Conservation (phyloP, 1,140 invertebrate species). For the Panonychus citri region DNA sequence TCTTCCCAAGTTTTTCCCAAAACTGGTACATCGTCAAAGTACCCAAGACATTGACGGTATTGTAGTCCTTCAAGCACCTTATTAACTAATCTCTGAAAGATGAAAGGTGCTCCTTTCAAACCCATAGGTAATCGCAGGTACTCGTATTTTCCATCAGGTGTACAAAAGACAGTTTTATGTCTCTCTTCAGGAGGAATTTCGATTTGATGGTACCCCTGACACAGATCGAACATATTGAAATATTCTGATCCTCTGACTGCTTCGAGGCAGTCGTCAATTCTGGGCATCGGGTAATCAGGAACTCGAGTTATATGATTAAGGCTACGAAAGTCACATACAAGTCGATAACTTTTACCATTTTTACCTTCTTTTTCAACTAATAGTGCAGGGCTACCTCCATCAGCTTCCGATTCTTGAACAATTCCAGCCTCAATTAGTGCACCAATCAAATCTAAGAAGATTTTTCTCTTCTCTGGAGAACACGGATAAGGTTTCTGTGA, state of each 20-base stretch:
- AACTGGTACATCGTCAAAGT: slow-evolving; percentile 16
- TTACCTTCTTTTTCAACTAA: too few relatives aligned
- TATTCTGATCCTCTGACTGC: not conserved
- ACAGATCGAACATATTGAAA: slow-evolving; percentile 9
- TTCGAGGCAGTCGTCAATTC: slow-evolving; percentile 10
- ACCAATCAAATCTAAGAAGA: too few relatives aligned
- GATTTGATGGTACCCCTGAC: slow-evolving; percentile 27
- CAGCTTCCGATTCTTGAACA: too few relatives aligned
- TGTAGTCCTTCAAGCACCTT: slow-evolving; percentile 5
- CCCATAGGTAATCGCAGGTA: slow-evolving; percentile 17
- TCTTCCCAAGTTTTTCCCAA: slow-evolving; percentile 11
- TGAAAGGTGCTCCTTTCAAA: slow-evolving; percentile 12
- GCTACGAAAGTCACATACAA: slow-evolving; percentile 19
- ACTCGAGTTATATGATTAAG: slow-evolving; percentile 18
- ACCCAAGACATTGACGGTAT: slow-evolving; percentile 9
- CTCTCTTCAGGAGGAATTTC: slow-evolving; percentile 18
- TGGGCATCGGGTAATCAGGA: slow-evolving; percentile 17
- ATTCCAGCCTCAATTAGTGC: too few relatives aligned
- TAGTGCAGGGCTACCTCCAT: too few relatives aligned
- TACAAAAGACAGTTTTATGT: slow-evolving; percentile 25
- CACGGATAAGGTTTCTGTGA: too few relatives aligned
- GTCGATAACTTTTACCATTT: slow-evolving; percentile 4
- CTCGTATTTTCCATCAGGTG: slow-evolving; percentile 21
- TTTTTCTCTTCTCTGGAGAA: too few relatives aligned
- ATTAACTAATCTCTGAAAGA: slow-evolving; percentile 17